These are phyloP conservation scores for Hepsetus odoe DNA, from an alignment of 2,113 vertebrate genomes.

Conservation along the genomic window DNA sequence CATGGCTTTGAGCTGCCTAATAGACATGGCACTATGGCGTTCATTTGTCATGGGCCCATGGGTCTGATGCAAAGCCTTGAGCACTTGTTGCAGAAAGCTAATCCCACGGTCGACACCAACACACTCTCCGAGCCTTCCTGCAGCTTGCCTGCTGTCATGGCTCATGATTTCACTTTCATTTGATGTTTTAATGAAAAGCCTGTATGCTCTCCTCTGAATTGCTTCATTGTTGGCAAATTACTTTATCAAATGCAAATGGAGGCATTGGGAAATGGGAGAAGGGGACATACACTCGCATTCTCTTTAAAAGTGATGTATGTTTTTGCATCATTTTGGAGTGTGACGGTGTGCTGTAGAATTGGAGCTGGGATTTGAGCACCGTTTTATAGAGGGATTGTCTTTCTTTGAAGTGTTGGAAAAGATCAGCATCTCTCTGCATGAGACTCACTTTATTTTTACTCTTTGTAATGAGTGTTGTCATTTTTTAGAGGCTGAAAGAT, in stretches of 20 bases:
- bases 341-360: slow-evolving; percentile 22
- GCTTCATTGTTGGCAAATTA: slow-evolving; percentile 72
- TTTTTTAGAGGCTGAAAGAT: slow-evolving; percentile 39
- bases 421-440: slow-evolving; percentile 3
- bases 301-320: slow-evolving; percentile 44
- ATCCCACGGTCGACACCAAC: slow-evolving; percentile 75
- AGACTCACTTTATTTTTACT: slow-evolving; percentile 18
- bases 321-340: slow-evolving; percentile 43
- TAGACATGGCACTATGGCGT: slow-evolving; percentile 73
- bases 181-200: slow-evolving; percentile 79
- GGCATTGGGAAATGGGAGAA: neutral
- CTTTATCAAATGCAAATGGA: slow-evolving; percentile 71
- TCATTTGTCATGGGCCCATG: slow-evolving; percentile 78
- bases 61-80: slow-evolving; percentile 74
- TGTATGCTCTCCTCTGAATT: slow-evolving; percentile 65
- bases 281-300: slow-evolving; percentile 63
- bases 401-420: neutral
- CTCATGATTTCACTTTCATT: slow-evolving; percentile 77
- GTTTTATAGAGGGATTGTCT: slow-evolving; percentile 38
- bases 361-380: slow-evolving; percentile 12
- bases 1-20: slow-evolving; percentile 73
- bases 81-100: slow-evolving; percentile 77
- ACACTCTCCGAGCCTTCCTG: slow-evolving; percentile 52
- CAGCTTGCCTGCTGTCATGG: slow-evolving; percentile 68
- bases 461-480: slow-evolving; percentile 32